Base-by-base conservation (phyloP, 2,888 invertebrate genomes). In the Euphydryas editha region DNA sequence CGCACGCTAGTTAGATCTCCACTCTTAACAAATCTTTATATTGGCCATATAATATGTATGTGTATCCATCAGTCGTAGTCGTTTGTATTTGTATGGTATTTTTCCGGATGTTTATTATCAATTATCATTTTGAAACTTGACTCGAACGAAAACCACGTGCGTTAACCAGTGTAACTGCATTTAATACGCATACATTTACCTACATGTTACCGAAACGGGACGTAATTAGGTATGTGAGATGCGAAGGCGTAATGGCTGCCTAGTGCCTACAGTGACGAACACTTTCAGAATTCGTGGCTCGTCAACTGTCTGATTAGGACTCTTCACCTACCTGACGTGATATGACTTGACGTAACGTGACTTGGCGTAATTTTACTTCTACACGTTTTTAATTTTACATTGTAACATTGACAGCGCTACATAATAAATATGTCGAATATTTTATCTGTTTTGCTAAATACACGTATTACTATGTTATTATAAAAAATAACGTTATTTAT, bases 241-340 rank as follows among this genome's bases (percentile, higher is more conserved):
- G 49, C 49, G 49, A 51, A 15, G 49, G 1, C 49, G 21, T 51
- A 24, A 51, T 51, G 49, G 24, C 20, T 47, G 47, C 18, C 49
- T 15, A 51, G 13, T 47, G 47, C 18, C 49, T 15, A 51, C 49
- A 51, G 18, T 0, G 10, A 21, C 51, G 54, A 57, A 56, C 54
- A 49, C 37, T 57, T 42, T 42, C 20, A 30, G 20, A 30, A 57
- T 59, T 51, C 59, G 67, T 67, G 59, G 42, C 37, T 57, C 57
- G 59, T 67, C 67, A 63, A 36, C 17, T 37, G n/a, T 36, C 59
- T 63, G 67, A 63, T 67, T 60, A 56, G 42, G 59, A 67, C 57
- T 49, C 59, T 56, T 30, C 59, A 36, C 18, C 49, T n/a, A 51
- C 2, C 21, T 51, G 49, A 51, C 49, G 59, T 67, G 51, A 59